These are phyloP conservation scores for Drosophila pectinifera DNA, from an alignment of 1,140 invertebrate species.

Conservation along the genomic window DNA sequence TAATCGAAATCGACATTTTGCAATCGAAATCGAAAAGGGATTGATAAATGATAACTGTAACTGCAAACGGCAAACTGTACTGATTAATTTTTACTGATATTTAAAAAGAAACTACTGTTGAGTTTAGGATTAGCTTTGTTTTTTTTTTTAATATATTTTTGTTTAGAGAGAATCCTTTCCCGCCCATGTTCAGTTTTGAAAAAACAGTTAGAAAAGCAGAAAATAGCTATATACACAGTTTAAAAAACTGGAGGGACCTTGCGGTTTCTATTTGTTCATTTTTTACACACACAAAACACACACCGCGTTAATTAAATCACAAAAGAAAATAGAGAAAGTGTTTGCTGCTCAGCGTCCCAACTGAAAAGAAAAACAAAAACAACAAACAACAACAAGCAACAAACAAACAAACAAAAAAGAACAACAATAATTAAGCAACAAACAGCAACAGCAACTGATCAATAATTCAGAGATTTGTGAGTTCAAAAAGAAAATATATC, in stretches of 20 bases:
- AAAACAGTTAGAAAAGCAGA: slow-evolving; percentile 6
- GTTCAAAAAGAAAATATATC: slow-evolving; percentile 39
- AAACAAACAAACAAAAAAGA: slow-evolving; percentile 18
- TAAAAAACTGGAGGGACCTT: slow-evolving; percentile 66
- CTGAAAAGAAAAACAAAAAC: slow-evolving; percentile 7
- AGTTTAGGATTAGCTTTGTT: slow-evolving; percentile 54
- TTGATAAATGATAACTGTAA: slow-evolving; percentile 46
- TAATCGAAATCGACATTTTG: slow-evolving; percentile 28
- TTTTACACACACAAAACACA: slow-evolving; percentile 21
- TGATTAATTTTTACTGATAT: slow-evolving; percentile 68
- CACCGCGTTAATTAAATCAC: slow-evolving; percentile 9
- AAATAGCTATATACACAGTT: background rate
- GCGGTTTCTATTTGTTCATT: slow-evolving; percentile 54
- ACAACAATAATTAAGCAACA: slow-evolving; percentile 35
- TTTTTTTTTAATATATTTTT: background rate
- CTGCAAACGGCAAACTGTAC: slow-evolving; percentile 49
- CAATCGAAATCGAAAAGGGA: slow-evolving; percentile 25
- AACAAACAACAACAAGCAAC: slow-evolving; percentile 14
- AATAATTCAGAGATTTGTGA: slow-evolving; percentile 62
- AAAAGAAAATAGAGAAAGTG: slow-evolving; percentile 12
- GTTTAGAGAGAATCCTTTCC: background rate
- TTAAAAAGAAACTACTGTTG: slow-evolving; percentile 46
- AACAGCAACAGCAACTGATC: slow-evolving; percentile 44
- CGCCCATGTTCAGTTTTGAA: slow-evolving; percentile 1
- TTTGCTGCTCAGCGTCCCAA: slow-evolving; percentile 65